Evolutionary conservation across 2,888 invertebrate genomes (phyloP).

Genomic region (Drosophila parthenogenetica): DNA sequence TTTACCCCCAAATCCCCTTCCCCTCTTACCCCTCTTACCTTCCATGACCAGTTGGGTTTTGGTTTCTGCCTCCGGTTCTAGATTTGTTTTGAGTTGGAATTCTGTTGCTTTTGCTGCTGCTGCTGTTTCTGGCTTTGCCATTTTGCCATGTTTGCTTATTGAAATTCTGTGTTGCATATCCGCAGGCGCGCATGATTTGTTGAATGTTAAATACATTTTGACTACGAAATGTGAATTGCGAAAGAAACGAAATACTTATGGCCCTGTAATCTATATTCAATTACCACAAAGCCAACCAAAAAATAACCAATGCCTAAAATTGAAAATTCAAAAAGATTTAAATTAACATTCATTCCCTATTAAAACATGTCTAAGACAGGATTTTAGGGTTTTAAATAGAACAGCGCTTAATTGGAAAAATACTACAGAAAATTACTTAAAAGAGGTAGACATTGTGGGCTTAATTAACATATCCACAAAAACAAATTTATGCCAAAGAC

Average conservation of each 20-base stretch:
- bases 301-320: conserved; percentile 4
- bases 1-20: neutral
- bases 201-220: conserved; percentile 67
- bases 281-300: conserved; percentile 40
- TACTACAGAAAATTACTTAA: too few species aligned
- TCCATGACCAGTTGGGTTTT: conserved; percentile 16
- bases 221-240: conserved; percentile 34
- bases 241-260: conserved; percentile 66
- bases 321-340: conserved; percentile 42
- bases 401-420: neutral
- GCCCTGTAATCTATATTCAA: conserved; percentile 73
- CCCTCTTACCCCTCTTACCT: neutral
- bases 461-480: too few species aligned
- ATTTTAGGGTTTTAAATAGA: neutral
- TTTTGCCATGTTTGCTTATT: conserved; percentile 72
- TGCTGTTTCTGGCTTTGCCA: conserved; percentile 21
- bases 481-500: too few species aligned
- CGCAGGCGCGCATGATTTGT: conserved; percentile 80
- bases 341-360: conserved; percentile 41
- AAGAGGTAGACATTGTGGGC: too few species aligned
- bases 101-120: neutral
- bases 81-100: conserved; percentile 2
- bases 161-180: conserved; percentile 80
- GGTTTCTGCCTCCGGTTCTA: conserved; percentile 10
- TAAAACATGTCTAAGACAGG: neutral